phyloP scores from a whole-genome alignment of 2,888 invertebrate species.

The Saturnia japonica region DNA sequence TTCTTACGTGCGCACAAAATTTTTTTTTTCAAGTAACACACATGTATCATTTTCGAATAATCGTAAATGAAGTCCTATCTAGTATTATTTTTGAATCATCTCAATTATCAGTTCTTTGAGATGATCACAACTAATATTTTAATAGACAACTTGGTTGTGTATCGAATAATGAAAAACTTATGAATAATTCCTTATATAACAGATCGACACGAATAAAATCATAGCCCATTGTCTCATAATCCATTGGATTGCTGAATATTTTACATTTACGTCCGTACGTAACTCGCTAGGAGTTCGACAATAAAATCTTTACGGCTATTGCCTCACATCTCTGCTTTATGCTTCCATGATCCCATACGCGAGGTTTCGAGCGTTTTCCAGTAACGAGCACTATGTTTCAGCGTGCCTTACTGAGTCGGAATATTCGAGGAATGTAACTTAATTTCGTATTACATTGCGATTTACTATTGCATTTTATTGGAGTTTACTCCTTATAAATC shows the following conservation, averaged over 20 bases:
- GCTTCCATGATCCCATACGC: slow-evolving; percentile 48
- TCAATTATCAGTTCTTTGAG: neutral
- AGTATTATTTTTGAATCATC: neutral
- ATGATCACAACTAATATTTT: neutral
- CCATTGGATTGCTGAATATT: slow-evolving; percentile 63
- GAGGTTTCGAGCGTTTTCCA: slow-evolving; percentile 38
- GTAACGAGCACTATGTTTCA: slow-evolving; percentile 30
- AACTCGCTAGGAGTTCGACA: slow-evolving; percentile 47
- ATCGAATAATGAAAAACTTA: neutral
- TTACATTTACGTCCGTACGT: slow-evolving; percentile 59
- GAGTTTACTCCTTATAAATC: too few species aligned
- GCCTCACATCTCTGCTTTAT: slow-evolving; percentile 62
- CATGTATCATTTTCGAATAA: too few species aligned
- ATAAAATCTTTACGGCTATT: slow-evolving; percentile 73
- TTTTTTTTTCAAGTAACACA: neutral
- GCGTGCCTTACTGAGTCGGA: slow-evolving; percentile 17
- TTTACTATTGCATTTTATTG: too few species aligned
- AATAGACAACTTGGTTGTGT: neutral
- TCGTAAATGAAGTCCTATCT: neutral
- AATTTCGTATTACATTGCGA: too few species aligned
- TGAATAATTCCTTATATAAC: slow-evolving; percentile 13
- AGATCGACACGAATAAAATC: slow-evolving; percentile 38
- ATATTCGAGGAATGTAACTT: neutral
- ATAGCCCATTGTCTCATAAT: slow-evolving; percentile 66
- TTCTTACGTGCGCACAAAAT: too few species aligned